Percentiles rank a stretch among this genome's conserved stretches.
Evolutionary conservation across 2,113 vertebrate genomes (phyloP).

Genomic region (Erythrolamprus reginae): DNA sequence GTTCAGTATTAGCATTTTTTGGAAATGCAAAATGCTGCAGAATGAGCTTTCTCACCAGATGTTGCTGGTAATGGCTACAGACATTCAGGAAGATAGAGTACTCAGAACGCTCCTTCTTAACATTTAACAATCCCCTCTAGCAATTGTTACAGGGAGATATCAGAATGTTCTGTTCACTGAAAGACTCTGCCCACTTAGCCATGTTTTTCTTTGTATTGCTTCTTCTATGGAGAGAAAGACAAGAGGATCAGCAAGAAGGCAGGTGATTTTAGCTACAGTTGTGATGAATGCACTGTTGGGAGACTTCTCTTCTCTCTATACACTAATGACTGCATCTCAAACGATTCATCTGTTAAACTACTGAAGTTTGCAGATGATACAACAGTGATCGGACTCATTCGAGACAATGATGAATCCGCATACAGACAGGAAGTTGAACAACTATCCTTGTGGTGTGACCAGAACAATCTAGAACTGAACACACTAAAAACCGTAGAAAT

Average conservation of each 20-base stretch:
- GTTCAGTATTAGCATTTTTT: neutral
- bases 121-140: neutral
- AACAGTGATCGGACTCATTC: too few relatives aligned
- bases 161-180: neutral
- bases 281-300: neutral
- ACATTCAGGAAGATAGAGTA: neutral
- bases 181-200: neutral
- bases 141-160: neutral
- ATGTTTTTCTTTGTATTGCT: neutral
- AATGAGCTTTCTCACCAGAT: neutral
- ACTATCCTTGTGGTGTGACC: too few relatives aligned
- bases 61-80: neutral
- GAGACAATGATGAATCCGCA: too few relatives aligned
- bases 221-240: neutral
- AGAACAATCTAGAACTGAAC: too few relatives aligned
- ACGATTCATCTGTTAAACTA: too few relatives aligned
- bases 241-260: neutral
- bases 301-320: too few relatives aligned
- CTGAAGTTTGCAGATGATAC: too few relatives aligned
- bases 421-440: too few relatives aligned
- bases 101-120: neutral
- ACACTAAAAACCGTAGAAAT: too few relatives aligned
- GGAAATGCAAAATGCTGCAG: neutral
- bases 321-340: too few relatives aligned
- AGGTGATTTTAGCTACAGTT: neutral